Evolutionary conservation across 92 coral and sea anemone genomes (phyloP).

Genomic region (Zoanthus sociatus): DNA sequence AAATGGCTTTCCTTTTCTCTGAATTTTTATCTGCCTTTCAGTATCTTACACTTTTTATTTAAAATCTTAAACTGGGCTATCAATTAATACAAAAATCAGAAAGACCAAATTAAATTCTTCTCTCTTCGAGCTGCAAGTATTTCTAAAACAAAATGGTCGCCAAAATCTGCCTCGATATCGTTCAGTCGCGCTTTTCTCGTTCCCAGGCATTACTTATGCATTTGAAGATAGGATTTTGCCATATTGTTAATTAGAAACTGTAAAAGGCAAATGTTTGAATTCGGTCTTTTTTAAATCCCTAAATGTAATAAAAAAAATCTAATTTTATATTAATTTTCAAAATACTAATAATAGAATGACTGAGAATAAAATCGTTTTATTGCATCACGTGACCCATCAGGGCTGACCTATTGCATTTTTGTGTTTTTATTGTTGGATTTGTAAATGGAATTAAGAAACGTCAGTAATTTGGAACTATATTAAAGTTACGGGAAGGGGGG

Average conservation of each 20-base stretch:
- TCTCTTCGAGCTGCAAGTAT: conserved; percentile 39
- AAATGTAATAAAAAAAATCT: neutral
- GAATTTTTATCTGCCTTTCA: conserved; percentile 1
- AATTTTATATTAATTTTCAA: conserved; percentile 41
- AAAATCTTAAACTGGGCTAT: neutral
- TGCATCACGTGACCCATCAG: conserved; percentile 17
- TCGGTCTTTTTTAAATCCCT: neutral
- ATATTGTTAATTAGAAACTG: conserved; percentile 49
- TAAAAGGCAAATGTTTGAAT: conserved; percentile 37
- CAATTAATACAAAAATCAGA: conserved; percentile 1
- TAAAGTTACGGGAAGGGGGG: neutral
- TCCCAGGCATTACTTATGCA: conserved; percentile 32
- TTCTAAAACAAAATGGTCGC: conserved; percentile 36
- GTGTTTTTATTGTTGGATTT: conserved; percentile 25
- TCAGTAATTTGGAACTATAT: conserved; percentile 41
- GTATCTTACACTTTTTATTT: neutral
- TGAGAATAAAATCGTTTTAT: neutral
- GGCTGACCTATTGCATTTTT: conserved; percentile 7
- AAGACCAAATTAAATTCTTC: neutral
- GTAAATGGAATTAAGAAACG: conserved; percentile 9
- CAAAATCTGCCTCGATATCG: conserved; percentile 44
- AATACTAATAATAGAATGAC: neutral
- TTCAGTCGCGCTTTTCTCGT: conserved; percentile 51
- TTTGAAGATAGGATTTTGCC: conserved; percentile 25
- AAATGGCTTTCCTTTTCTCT: neutral